Evolutionary conservation across 2,113 vertebrate species (phyloP).

Genomic region (Leptodactylus fuscus): DNA sequence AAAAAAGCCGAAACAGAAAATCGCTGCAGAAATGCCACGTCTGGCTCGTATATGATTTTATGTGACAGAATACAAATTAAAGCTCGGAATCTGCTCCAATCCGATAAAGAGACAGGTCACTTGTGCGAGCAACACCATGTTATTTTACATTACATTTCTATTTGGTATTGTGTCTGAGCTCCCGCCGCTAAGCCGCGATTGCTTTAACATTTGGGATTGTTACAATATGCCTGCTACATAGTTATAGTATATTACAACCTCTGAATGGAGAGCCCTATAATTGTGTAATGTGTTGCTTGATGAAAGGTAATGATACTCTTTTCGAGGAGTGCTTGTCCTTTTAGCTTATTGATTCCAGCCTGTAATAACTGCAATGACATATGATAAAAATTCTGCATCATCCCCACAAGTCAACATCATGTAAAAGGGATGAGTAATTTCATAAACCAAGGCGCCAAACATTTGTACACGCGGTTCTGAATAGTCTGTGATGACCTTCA

Average conservation of each 20-base stretch:
- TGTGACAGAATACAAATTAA: constrained; percentile 9
- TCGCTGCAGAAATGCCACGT: background rate
- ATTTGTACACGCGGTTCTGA: constrained; percentile 26
- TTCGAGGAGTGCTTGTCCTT: constrained; percentile 17
- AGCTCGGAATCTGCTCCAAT: background rate
- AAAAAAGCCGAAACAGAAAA: constrained; percentile 10
- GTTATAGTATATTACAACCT: background rate
- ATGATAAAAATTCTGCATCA: constrained; percentile 11
- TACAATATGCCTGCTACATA: background rate
- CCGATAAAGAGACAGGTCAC: constrained; percentile 9
- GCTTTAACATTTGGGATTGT: constrained; percentile 3
- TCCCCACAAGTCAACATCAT: constrained; percentile 15
- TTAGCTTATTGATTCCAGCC: constrained; percentile 44
- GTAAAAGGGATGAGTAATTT: constrained; percentile 28
- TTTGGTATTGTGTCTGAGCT: background rate
- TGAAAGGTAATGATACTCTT: constrained; percentile 39
- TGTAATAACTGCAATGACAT: constrained; percentile 17
- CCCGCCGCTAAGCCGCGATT: background rate
- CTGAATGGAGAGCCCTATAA: constrained; percentile 12
- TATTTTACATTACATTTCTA: constrained; percentile 27
- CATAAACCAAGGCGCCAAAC: background rate
- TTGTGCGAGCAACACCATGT: background rate
- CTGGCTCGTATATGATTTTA: background rate
- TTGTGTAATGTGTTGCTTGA: constrained; percentile 28
- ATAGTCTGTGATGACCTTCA: constrained; percentile 41